These are phyloP conservation scores for Whitmania pigra DNA, from an alignment of 1,140 invertebrate genomes.

Conservation along the genomic window DNA sequence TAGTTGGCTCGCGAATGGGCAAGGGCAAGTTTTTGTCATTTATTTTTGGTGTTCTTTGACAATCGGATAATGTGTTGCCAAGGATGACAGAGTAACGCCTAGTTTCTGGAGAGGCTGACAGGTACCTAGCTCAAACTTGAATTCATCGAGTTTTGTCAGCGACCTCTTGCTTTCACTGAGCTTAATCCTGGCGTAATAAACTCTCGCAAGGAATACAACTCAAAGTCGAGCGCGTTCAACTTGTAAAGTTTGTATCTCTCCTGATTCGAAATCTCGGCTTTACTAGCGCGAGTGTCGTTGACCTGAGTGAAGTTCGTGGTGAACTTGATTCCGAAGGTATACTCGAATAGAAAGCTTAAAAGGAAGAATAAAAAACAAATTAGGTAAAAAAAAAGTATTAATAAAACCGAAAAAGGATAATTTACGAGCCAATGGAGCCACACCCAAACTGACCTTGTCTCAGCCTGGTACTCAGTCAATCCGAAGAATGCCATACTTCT, in stretches of 20 bases:
- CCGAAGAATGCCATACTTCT: slow-evolving; percentile 91
- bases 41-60: too few species aligned
- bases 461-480: slow-evolving; percentile 81
- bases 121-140: too few species aligned
- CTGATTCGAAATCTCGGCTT: slow-evolving; percentile 1
- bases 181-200: slow-evolving; percentile 38
- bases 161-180: background rate
- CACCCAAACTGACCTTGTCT: slow-evolving; percentile 53
- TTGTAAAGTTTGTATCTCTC: slow-evolving; percentile 26
- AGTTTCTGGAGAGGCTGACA: too few species aligned
- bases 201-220: slow-evolving; percentile 76
- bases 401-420: too few species aligned
- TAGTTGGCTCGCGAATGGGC: too few species aligned
- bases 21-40: too few species aligned
- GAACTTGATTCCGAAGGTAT: slow-evolving; percentile 76
- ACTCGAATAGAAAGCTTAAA: slow-evolving; percentile 73
- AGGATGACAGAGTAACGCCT: too few species aligned
- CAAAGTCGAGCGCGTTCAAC: slow-evolving; percentile 71
- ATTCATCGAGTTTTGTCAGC: too few species aligned
- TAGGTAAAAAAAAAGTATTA: background rate
- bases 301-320: slow-evolving; percentile 31
- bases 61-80: too few species aligned
- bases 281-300: slow-evolving; percentile 36
- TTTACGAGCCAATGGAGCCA: too few species aligned
- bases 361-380: background rate